Conservation (phyloP, 1,140 invertebrate genomes). For the Lethocerus indicus region DNA sequence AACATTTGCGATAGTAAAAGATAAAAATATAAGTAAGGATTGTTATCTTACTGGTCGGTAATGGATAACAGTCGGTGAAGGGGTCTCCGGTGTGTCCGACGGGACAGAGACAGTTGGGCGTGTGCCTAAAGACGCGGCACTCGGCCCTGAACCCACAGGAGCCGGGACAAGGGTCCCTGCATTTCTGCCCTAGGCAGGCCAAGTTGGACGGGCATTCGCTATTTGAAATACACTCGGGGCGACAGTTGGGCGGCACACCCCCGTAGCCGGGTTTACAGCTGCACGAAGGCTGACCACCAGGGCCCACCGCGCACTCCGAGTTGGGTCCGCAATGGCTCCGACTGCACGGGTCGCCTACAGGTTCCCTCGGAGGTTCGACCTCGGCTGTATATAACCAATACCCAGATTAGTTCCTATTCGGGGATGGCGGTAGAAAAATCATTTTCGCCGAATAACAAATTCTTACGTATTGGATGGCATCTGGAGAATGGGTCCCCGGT, state of each 20-base stretch:
- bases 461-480: slow-evolving; percentile 28
- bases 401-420: background rate
- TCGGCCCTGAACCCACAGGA: slow-evolving; percentile 44
- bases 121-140: slow-evolving; percentile 44
- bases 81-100: slow-evolving; percentile 52
- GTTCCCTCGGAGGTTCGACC: slow-evolving; percentile 17
- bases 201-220: slow-evolving; percentile 39
- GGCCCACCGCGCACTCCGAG: slow-evolving; percentile 41
- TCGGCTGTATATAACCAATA: slow-evolving; percentile 6
- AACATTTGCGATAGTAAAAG: no score
- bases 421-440: background rate
- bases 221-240: slow-evolving; percentile 48
- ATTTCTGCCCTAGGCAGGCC: slow-evolving; percentile 46
- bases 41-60: slow-evolving; percentile 23
- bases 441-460: slow-evolving; percentile 5
- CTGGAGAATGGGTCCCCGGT: slow-evolving; percentile 45
- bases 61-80: slow-evolving; percentile 38
- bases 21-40: slow-evolving; percentile 29
- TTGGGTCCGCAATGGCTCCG: slow-evolving; percentile 53
- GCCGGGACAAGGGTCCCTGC: slow-evolving; percentile 53
- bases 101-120: slow-evolving; percentile 43
- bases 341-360: slow-evolving; percentile 35
- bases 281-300: slow-evolving; percentile 36
- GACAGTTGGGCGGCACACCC: slow-evolving; percentile 49
- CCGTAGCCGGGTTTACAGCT: slow-evolving; percentile 41